Base-by-base conservation (phyloP, 2,113 vertebrate genomes). In the Cyphomyrus discorhynchus region DNA sequence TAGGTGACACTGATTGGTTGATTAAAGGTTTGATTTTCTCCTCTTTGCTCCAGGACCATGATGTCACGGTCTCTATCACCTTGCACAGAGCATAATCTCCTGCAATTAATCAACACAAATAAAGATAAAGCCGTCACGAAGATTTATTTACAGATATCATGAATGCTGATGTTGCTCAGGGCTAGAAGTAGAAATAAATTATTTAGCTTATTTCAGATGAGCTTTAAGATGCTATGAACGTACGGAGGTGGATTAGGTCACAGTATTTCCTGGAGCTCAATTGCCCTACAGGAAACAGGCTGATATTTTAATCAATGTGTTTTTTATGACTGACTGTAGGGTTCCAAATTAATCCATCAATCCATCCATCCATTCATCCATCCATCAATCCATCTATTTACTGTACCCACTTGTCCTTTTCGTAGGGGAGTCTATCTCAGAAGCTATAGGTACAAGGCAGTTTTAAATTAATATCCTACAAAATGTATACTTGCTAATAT, bases 41-140 rank as follows among this genome's bases (percentile, higher is more conserved):
- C n/a, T 50, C 66, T 88, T 62, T 17, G 62, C 45, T 70, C 46
- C 5, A 74, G 66, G 19, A 10, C 15, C 8, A 24, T 17, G 52
- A 39, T 62, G 53, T 21, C 87, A 42, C 15, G 27, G n/a, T 13
- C 10, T 47, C 46, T 49, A 11, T n/a, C 42, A 56, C 39, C 24
- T 21, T 39, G 42, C 39, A 24, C 88, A 13, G 62, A 10, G 6
- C 45, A 35, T 49, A 50, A 70, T 74, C 88, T 50, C 87, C 39
- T n/a, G 42, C 58, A 46, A 70, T 88, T 88, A 88, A 88, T 88
- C 88, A 77, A 49, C 49, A 47, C 17, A 89, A 53, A 53, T 89
- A 89, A 89, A 80, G 88, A 89, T 52, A 39, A 77, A 80, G 10
- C 70, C 19, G 31, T 89, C 70, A 52, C 47, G 19, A 15, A 74